Base-by-base conservation (phyloP, 2,113 vertebrate species). In the Pollimyrus isidori region DNA sequence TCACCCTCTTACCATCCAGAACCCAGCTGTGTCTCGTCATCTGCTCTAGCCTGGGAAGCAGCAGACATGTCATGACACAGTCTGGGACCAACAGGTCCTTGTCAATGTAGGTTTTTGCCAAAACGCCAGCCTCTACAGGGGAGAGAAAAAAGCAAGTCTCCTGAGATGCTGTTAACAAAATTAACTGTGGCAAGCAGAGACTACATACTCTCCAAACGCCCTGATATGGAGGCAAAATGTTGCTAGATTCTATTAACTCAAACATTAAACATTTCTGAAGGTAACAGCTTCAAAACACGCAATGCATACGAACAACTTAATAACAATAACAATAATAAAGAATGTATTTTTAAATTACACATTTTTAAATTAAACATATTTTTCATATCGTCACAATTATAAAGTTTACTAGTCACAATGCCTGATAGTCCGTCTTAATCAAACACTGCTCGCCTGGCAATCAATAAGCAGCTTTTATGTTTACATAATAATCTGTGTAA, bases 51-150 rank as follows among this genome's bases (percentile, higher is more conserved):
- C 96, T 97, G 0, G 92, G 92, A 93, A 98, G 92, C 96, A 99
- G 96, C 89, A 99, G 90, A 0, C 92, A 95, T 0, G 97, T 98
- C 95, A 99, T 98, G 92, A 99, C 95, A 9, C 97, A 95, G 93
- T 99, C 98, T 0, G 98, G 98, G 46, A 99, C 97, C 95, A 98
- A 93, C 90, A 97, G 95, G 39, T 97, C 95, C 90, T 94, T 95
- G 69, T 98, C 95, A 0, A 99, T 95, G 91, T 97, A 98, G 87
- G 94, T 95, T 94, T 96, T 97, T 87, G 97, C 97, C 95, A 97
- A 84, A 87, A 93, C 15, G 7, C 97, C 97, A 90, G 96, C 95
- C 93, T 98, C 98, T 99, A 82, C 7, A 45, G 21, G 26, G 62
- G 39, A 35, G 21, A 89, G 23, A 82, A 15, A 90, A 46, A 73